phyloP scores from a whole-genome alignment of 1,140 invertebrate genomes.

The Conopomorpha cramerella region DNA sequence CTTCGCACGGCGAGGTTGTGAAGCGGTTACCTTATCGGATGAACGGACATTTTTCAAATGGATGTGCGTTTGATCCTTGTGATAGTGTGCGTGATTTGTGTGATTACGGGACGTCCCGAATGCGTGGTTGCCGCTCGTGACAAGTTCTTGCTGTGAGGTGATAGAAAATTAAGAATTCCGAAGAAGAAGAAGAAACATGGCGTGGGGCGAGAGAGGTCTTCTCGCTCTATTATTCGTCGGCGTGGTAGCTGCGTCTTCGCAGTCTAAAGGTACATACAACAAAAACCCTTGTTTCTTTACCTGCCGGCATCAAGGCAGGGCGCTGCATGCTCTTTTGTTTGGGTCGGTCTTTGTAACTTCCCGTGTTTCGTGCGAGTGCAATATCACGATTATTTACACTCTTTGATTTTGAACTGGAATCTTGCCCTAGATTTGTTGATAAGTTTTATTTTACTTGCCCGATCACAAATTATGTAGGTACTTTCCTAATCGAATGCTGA shows the following conservation, averaged over 20 bases:
- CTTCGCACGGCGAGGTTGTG: slow-evolving; percentile 47
- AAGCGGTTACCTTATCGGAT: slow-evolving; percentile 55
- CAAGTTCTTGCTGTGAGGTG: slow-evolving; percentile 50
- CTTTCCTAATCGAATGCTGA: no score
- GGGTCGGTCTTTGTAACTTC: no score
- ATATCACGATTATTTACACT: no score
- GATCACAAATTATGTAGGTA: no score
- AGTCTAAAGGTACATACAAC: slow-evolving; percentile 52
- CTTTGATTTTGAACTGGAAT: no score
- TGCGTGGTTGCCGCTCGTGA: slow-evolving; percentile 34
- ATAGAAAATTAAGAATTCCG: slow-evolving; percentile 33
- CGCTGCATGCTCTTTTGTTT: no score
- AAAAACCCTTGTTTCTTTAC: no score
- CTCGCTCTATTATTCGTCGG: slow-evolving; percentile 32
- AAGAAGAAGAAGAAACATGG: slow-evolving; percentile 33
- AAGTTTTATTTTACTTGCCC: no score
- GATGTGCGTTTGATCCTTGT: slow-evolving; percentile 51
- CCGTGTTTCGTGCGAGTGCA: no score
- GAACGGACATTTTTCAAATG: slow-evolving; percentile 60
- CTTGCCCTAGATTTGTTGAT: no score
- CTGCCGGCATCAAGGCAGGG: no score
- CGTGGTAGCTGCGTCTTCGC: slow-evolving; percentile 37
- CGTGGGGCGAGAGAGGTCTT: slow-evolving; percentile 30
- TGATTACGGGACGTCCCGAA: slow-evolving; percentile 37
- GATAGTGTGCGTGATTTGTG: slow-evolving; percentile 54